Percentiles rank a stretch among this genome's conserved stretches.
These are phyloP conservation scores for Sarcophaga variegata DNA, from an alignment of 2,888 invertebrate genomes.

Conservation along the genomic window DNA sequence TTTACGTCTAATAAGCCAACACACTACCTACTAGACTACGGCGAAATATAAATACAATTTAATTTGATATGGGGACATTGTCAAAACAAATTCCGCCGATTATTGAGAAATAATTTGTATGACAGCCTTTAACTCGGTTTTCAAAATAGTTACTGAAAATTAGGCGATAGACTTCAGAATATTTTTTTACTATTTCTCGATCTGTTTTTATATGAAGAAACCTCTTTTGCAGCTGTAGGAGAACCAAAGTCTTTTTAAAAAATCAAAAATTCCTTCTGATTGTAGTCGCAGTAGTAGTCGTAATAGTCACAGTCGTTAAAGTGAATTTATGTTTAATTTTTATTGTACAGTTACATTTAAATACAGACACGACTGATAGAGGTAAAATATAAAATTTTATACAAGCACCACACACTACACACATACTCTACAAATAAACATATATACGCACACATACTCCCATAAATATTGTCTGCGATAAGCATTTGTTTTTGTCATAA, in stretches of 20 bases:
- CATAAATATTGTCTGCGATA: conserved; percentile 77
- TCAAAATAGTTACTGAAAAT: too few species aligned
- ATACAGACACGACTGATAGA: conserved; percentile 44
- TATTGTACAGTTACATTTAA: conserved; percentile 46
- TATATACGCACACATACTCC: conserved; percentile 10
- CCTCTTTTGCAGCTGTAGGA: too few species aligned
- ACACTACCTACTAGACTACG: too few species aligned
- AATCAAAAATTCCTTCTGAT: neutral
- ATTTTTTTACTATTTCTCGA: too few species aligned
- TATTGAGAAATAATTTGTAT: too few species aligned
- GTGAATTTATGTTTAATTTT: conserved; percentile 16
- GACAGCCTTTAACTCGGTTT: too few species aligned
- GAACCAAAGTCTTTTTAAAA: neutral
- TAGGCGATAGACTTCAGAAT: too few species aligned
- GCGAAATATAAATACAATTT: too few species aligned
- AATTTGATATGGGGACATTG: too few species aligned
- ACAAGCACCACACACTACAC: conserved; percentile 18
- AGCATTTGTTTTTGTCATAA: conserved; percentile 81
- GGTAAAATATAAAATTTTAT: conserved; percentile 45
- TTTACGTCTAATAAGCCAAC: too few species aligned
- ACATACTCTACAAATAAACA: conserved; percentile 17
- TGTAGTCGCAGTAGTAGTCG: neutral
- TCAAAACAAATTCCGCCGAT: too few species aligned
- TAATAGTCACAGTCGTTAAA: neutral
- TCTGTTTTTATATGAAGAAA: too few species aligned